phyloP scores from a whole-genome alignment of 2,888 invertebrate species.

The Empis stercorea region DNA sequence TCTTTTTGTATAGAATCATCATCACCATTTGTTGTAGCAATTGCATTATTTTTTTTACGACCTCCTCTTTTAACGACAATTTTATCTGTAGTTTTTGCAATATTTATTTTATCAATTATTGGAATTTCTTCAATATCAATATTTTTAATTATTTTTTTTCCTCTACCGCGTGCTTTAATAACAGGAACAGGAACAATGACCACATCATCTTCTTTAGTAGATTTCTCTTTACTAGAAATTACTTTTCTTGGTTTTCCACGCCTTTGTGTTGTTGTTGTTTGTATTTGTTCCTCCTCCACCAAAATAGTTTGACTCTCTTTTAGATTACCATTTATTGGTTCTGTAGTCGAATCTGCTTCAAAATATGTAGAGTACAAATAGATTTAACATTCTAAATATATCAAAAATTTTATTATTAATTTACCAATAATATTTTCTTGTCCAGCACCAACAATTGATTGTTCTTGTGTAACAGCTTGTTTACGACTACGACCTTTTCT shows the following conservation, averaged over 20 bases:
- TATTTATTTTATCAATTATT: background rate
- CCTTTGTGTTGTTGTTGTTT: background rate
- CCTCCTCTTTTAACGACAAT: background rate
- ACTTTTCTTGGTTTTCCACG: background rate
- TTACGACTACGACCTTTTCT: background rate
- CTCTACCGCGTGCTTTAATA: background rate
- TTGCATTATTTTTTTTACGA: background rate
- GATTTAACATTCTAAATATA: too few relatives aligned
- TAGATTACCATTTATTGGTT: too few relatives aligned
- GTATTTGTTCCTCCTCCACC: too few relatives aligned
- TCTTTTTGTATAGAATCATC: background rate
- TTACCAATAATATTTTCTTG: too few relatives aligned
- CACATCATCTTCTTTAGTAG: background rate
- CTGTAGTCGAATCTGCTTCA: background rate
- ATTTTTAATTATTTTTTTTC: background rate
- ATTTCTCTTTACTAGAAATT: too few relatives aligned
- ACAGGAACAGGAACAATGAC: background rate
- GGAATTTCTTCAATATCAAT: background rate
- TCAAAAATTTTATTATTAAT: too few relatives aligned
- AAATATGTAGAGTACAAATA: too few relatives aligned
- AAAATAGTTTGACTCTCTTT: background rate
- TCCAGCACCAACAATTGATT: too few relatives aligned
- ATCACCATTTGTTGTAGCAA: background rate
- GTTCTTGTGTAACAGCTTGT: background rate
- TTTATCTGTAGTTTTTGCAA: background rate